These are phyloP conservation scores for Anoplopoma fimbria DNA, from an alignment of 2,113 vertebrate genomes.

Conservation along the genomic window DNA sequence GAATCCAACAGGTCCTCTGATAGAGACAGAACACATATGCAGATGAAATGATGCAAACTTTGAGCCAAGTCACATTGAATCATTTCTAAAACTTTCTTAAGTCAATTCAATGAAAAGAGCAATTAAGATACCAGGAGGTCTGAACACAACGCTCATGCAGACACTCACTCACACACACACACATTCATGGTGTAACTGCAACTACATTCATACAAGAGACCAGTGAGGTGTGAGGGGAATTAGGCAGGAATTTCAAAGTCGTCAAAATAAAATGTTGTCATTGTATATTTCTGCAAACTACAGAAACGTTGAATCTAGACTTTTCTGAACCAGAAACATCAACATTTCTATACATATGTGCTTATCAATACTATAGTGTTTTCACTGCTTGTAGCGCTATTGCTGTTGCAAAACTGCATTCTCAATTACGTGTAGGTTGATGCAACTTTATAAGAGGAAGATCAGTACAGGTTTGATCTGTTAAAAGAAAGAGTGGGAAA, in stretches of 20 bases:
- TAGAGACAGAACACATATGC: slow-evolving; percentile 27
- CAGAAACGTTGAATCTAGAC: no score
- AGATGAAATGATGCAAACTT: slow-evolving; percentile 13
- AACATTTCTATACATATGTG: background rate
- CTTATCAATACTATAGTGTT: no score
- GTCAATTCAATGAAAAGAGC: background rate
- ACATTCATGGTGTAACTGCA: background rate
- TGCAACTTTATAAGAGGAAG: background rate
- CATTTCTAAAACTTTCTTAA: background rate
- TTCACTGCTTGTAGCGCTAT: no score
- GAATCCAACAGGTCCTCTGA: slow-evolving; percentile 22
- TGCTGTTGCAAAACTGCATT: no score
- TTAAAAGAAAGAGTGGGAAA: background rate
- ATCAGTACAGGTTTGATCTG: background rate
- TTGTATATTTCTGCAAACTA: no score
- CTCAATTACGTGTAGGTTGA: no score
- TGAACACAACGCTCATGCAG: background rate
- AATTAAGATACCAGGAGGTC: background rate
- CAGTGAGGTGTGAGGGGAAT: background rate
- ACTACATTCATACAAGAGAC: background rate
- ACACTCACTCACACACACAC: background rate
- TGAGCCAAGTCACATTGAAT: background rate
- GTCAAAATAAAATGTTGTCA: no score
- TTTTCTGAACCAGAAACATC: no score
- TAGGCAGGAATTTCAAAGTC: background rate